Evolutionary conservation across 2,113 vertebrate species (phyloP), one percentile per base, ranked within the genome.

Genomic region (Synchiropus splendidus): DNA sequence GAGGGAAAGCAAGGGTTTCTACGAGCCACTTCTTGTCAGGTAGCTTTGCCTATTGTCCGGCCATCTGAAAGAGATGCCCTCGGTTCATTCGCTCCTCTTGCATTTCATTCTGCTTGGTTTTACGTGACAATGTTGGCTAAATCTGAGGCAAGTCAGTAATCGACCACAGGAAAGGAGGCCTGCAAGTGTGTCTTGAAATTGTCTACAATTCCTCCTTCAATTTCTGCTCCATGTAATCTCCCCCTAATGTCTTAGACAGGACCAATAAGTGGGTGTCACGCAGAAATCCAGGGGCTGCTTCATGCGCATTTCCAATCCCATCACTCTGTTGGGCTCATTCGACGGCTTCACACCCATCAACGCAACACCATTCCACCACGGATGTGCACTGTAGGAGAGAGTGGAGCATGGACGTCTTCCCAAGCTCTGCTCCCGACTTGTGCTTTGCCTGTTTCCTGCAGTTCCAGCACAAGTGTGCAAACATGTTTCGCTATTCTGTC

Each of bases 351-450:
- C 57, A 67, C 36, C 52, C 58, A 75, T 79, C 68, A 72, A 43
- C 40, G 16, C 51, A 67, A 74, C 79, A 66, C 77, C 54, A 72
- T 69, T 76, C 76, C 60, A 68, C 67, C 70, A 53, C 55, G 54
- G 67, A 51, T 49, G 48, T 65, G 54, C 59, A 68, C 64, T 62
- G 65, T 63, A 75, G 73, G 64, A 59, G 68, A 64, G 45, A 52
- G 16, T 54, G 57, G 67, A 70, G 61, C 61, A 52, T 33, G 54
- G 52, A 61, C 48, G 65, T 72, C 41, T 67, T 55, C 63, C 57
- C 12, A 18, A 65, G 49, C 36, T 51, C 44, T 44, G 9, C 21
- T 27, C 21, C 21, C 21, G 21, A 8, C 21, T 21, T n/a, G 49
- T 16, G 17, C 12, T 45, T 49, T 55, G 12, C 6, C 31, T 51